Evolutionary conservation across 1,140 invertebrate genomes (phyloP).

Genomic region (Holotrichia oblita): DNA sequence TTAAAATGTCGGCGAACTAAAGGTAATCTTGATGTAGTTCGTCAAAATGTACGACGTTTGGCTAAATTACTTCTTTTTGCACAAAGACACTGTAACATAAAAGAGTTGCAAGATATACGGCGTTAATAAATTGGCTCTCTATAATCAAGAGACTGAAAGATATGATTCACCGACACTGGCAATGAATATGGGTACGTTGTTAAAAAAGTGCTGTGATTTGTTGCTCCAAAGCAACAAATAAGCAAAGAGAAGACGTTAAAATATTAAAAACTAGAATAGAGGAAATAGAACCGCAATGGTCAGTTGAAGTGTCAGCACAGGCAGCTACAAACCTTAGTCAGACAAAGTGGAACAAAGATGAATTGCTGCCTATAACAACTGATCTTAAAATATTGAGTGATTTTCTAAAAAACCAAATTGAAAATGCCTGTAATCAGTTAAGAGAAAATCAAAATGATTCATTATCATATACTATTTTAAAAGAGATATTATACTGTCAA

Average conservation of each 20-base stretch:
- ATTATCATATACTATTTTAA: no score
- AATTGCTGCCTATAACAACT: constrained; percentile 36
- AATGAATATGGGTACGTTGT: constrained; percentile 20
- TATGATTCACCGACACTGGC: constrained; percentile 34
- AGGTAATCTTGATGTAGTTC: constrained; percentile 2
- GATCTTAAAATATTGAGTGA: constrained; percentile 39
- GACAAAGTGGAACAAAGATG: constrained; percentile 46
- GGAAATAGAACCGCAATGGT: constrained; percentile 45
- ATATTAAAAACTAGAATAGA: constrained; percentile 44
- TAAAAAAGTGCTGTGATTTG: constrained; percentile 40
- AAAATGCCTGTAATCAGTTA: constrained; percentile 37
- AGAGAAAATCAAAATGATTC: constrained; percentile 18
- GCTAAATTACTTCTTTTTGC: background rate
- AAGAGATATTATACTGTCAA: constrained; percentile 43
- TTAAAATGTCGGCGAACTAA: background rate
- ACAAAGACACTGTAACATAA: background rate
- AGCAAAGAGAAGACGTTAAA: constrained; percentile 41
- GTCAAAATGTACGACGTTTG: constrained; percentile 23
- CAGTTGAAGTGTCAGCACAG: constrained; percentile 23
- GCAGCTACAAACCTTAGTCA: constrained; percentile 41
- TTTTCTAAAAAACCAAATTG: background rate
- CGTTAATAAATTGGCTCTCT: constrained; percentile 5
- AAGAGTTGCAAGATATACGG: background rate
- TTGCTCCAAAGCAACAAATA: background rate
- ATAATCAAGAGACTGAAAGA: constrained; percentile 12